phyloP scores from a whole-genome alignment of 2,888 invertebrate genomes.

The Pocota personata region DNA sequence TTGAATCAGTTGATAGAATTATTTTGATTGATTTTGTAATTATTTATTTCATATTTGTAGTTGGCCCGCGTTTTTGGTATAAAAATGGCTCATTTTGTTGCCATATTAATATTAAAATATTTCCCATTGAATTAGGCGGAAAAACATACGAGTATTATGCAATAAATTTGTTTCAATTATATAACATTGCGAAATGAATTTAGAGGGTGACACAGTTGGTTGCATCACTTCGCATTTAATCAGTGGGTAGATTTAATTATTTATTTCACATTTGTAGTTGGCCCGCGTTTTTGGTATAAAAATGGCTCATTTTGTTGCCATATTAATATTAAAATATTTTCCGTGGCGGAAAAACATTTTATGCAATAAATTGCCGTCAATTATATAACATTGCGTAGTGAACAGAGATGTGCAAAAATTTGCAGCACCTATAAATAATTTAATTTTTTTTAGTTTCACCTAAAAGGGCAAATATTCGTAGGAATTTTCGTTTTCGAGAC shows the following conservation, averaged over 20 bases:
- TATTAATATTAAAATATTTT: not conserved
- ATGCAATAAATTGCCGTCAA: not conserved
- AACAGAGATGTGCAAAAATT: not conserved
- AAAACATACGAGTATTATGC: no score
- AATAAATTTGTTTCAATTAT: no score
- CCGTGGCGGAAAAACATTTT: not conserved
- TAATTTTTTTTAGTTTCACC: not conserved
- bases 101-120: not conserved
- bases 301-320: not conserved
- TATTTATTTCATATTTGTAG: not conserved
- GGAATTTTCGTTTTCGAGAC: no score
- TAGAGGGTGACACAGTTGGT: not conserved
- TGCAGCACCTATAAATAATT: not conserved
- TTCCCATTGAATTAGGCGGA: not conserved
- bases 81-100: not conserved
- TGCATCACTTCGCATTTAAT: not conserved
- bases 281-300: not conserved
- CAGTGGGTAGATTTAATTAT: not conserved
- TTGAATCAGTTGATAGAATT: not conserved
- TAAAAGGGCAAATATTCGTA: not conserved
- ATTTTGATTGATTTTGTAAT: not conserved
- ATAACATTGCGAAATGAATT: no score
- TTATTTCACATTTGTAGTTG: not conserved
- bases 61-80: not conserved
- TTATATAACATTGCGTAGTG: not conserved